Evolutionary conservation across 1,140 invertebrate species (phyloP).

Genomic region (Drosophila pallidifrons): DNA sequence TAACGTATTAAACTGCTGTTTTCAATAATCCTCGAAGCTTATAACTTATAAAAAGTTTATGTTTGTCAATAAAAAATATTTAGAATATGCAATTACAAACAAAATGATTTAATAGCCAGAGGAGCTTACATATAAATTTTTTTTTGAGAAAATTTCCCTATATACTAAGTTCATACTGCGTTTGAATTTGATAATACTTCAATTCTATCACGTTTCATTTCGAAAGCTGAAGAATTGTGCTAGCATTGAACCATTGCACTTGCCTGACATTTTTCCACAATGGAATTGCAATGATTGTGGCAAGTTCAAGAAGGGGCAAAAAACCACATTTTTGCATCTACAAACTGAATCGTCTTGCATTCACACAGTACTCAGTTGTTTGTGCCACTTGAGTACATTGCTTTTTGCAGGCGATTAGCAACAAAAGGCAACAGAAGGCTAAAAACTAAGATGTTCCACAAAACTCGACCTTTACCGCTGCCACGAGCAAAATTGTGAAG

Average conservation of each 20-base stretch:
- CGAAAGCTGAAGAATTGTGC: not conserved
- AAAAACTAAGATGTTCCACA: constrained; percentile 53
- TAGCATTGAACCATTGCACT: constrained; percentile 20
- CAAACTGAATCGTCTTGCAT: constrained; percentile 56
- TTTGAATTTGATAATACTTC: not conserved
- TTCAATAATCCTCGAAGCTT: too few species aligned
- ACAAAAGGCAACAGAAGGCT: constrained; percentile 41
- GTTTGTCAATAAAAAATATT: too few species aligned
- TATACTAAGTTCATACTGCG: not conserved
- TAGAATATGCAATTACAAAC: too few species aligned
- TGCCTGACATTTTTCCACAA: constrained; percentile 5
- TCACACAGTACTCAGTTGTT: constrained; percentile 58
- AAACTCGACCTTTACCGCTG: constrained; percentile 13
- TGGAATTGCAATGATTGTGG: constrained; percentile 3
- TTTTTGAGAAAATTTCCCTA: too few species aligned
- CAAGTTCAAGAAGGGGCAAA: not conserved
- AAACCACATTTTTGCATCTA: constrained; percentile 32
- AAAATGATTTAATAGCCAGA: too few species aligned
- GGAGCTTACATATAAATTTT: too few species aligned
- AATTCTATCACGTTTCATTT: not conserved
- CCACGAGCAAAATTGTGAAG: not conserved
- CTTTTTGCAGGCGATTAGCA: constrained; percentile 77
- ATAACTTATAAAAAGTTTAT: too few species aligned
- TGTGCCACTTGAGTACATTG: constrained; percentile 75
- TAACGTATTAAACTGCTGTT: too few species aligned